Percentiles rank a stretch among this genome's conserved stretches.
Conservation (phyloP, 1,140 invertebrate genomes). For the Leptonema lineaticorne region DNA sequence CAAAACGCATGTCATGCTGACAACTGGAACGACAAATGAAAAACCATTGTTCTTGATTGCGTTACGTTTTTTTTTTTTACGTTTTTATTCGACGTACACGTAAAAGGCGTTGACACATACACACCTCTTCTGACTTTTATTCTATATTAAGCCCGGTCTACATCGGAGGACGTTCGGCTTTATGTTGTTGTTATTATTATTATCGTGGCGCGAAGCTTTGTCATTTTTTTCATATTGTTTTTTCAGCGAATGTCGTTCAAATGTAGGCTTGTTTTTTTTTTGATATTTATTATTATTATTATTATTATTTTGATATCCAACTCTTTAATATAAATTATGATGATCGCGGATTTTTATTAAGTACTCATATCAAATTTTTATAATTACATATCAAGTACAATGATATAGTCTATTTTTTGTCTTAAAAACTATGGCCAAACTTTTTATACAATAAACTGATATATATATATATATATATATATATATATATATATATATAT, state of each 20-base stretch:
- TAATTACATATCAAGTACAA: too few species aligned
- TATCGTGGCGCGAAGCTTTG: background rate
- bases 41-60: background rate
- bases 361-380: too few species aligned
- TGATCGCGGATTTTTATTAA: too few species aligned
- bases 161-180: background rate
- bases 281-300: too few species aligned
- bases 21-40: constrained; percentile 7
- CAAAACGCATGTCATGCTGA: background rate
- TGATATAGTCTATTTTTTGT: too few species aligned
- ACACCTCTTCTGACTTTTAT: background rate
- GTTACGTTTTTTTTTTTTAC: background rate
- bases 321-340: too few species aligned
- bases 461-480: too few species aligned
- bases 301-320: too few species aligned
- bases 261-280: background rate
- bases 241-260: background rate
- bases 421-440: too few species aligned
- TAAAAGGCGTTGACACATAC: constrained; percentile 7
- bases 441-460: too few species aligned
- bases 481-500: too few species aligned
- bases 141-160: background rate
- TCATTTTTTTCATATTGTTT: background rate
- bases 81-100: background rate
- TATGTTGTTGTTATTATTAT: background rate